Percentiles rank a stretch among this genome's conserved stretches.
Evolutionary conservation across 2,113 vertebrate species (phyloP).

Genomic region (Gulo gulo): DNA sequence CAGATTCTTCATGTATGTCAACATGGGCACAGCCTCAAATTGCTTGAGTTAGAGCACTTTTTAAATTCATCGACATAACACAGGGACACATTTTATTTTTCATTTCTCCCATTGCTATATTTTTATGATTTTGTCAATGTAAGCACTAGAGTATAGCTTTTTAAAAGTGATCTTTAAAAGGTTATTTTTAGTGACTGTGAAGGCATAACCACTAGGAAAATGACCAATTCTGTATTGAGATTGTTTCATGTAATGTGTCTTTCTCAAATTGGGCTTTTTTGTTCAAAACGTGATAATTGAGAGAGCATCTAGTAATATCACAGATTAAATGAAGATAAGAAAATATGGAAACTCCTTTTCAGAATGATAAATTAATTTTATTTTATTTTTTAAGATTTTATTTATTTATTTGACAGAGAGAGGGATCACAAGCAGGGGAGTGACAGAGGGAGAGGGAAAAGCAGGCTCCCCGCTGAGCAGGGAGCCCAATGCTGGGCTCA

Average conservation of each 20-base stretch:
- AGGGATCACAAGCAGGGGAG: too few species aligned
- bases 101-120: neutral
- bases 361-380: neutral
- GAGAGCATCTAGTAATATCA: neutral
- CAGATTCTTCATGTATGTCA: neutral
- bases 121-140: neutral
- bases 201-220: neutral
- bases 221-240: neutral
- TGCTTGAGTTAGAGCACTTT: neutral
- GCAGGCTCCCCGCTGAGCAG: too few species aligned
- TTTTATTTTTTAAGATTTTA: too few species aligned
- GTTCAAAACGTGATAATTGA: neutral
- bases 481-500: accelerated
- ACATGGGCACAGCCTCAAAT: neutral
- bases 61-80: neutral
- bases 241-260: neutral
- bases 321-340: neutral
- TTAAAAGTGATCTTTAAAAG: neutral
- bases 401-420: too few species aligned
- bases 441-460: too few species aligned
- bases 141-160: neutral
- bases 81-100: neutral
- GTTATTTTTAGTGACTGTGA: neutral
- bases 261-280: neutral
- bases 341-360: neutral